Evolutionary conservation across 2,113 vertebrate genomes (phyloP).

Genomic region (Tragelaphus strepsiceros): DNA sequence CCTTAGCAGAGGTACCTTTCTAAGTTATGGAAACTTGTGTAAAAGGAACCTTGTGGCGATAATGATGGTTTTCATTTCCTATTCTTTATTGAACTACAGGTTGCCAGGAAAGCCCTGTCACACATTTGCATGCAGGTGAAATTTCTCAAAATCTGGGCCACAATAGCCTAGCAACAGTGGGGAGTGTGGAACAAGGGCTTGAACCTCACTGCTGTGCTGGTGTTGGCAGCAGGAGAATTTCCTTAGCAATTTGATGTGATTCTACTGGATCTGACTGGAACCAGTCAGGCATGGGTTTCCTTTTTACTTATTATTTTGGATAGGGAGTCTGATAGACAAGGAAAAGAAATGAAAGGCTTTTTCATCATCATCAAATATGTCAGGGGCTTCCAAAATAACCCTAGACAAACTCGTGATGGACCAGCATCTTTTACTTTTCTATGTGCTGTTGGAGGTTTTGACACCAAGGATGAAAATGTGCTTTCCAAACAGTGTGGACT

Average conservation of each 20-base stretch:
- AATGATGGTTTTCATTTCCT: slow-evolving; percentile 61
- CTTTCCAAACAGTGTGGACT: neutral
- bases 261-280: neutral
- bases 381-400: neutral
- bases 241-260: neutral
- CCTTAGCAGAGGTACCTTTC: neutral
- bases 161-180: neutral
- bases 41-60: slow-evolving; percentile 39
- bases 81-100: slow-evolving; percentile 28
- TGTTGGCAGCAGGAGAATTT: neutral
- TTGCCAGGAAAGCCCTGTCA: slow-evolving; percentile 37
- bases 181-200: neutral
- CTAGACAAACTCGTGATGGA: neutral
- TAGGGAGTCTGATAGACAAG: neutral
- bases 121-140: slow-evolving; percentile 10
- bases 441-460: neutral
- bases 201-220: neutral
- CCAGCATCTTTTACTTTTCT: neutral
- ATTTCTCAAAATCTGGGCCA: slow-evolving; percentile 17
- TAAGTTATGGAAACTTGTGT: slow-evolving; percentile 22
- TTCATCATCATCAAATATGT: neutral
- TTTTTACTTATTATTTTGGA: neutral
- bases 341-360: neutral
- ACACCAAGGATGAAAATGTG: neutral
- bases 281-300: neutral